These are phyloP conservation scores for Sylvia atricapilla DNA, from an alignment of 2,113 vertebrate genomes.

Conservation along the genomic window DNA sequence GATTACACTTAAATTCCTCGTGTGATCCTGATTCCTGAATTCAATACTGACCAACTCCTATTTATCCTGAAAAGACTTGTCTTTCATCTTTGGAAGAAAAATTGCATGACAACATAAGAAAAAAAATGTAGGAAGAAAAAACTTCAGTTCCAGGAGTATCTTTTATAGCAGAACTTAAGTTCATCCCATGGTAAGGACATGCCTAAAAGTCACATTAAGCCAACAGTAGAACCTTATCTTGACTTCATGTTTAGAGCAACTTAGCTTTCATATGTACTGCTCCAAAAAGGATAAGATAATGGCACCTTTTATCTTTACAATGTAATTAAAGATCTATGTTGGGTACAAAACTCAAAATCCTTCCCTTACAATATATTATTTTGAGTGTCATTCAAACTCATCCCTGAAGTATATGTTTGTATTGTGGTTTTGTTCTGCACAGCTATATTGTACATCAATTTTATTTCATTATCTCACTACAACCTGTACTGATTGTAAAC, in stretches of 20 bases:
- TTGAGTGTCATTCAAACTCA: background rate
- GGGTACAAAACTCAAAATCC: background rate
- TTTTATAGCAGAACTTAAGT: background rate
- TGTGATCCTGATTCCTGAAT: background rate
- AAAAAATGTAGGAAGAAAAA: background rate
- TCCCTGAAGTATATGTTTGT: background rate
- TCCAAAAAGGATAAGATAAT: background rate
- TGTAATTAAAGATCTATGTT: background rate
- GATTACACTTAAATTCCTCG: background rate
- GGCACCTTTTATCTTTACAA: background rate
- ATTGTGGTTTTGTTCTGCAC: background rate
- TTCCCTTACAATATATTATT: background rate
- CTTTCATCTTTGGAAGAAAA: background rate
- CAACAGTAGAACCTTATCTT: background rate
- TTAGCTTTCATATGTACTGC: background rate
- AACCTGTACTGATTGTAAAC: constrained; percentile 37
- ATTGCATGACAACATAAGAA: fast-evolving
- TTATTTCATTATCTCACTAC: constrained; percentile 12
- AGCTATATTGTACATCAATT: background rate
- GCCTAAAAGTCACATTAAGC: background rate
- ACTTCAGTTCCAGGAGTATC: fast-evolving
- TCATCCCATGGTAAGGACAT: background rate
- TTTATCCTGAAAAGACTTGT: background rate
- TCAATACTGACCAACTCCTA: background rate
- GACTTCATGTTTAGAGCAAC: background rate